Evolutionary conservation across 2,888 invertebrate species (phyloP).

Genomic region (Strigamia maritima): DNA sequence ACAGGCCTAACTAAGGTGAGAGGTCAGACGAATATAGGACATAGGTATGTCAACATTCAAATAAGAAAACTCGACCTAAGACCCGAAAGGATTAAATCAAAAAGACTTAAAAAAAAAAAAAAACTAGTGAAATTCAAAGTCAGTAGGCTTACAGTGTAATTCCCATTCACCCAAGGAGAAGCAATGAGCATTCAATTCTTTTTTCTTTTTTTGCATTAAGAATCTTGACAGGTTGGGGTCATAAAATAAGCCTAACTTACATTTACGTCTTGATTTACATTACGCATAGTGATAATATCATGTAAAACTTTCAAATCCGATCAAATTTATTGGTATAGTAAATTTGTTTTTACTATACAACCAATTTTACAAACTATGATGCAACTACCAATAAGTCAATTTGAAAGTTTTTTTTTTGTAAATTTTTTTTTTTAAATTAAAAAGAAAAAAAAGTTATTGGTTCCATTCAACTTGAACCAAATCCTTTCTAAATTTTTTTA

Average conservation of each 20-base stretch:
- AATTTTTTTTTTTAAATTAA: neutral
- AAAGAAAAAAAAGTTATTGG: neutral
- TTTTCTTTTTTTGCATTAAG: neutral
- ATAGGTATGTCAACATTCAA: conserved; percentile 9
- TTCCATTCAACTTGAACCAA: conserved; percentile 7
- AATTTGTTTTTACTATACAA: neutral
- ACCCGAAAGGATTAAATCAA: conserved; percentile 19
- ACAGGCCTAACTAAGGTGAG: conserved; percentile 5
- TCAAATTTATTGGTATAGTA: neutral
- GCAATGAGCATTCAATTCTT: neutral
- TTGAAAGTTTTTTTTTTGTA: neutral
- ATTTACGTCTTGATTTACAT: conserved; percentile 11
- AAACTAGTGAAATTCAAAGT: neutral
- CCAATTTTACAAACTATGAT: conserved; percentile 1
- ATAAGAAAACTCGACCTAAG: conserved; percentile 24
- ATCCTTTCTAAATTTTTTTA: neutral
- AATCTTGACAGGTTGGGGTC: neutral
- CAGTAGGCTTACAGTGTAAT: conserved; percentile 1
- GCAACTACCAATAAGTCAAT: conserved; percentile 17
- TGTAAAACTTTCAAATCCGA: neutral
- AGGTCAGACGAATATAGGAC: neutral
- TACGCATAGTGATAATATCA: conserved; percentile 21
- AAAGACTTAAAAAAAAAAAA: neutral
- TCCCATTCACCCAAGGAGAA: conserved; percentile 1
- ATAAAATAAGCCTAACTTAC: conserved; percentile 25